Evolutionary conservation across 2,113 vertebrate species (phyloP), one percentile per base, ranked within the genome.

Genomic region (Castor canadensis): DNA sequence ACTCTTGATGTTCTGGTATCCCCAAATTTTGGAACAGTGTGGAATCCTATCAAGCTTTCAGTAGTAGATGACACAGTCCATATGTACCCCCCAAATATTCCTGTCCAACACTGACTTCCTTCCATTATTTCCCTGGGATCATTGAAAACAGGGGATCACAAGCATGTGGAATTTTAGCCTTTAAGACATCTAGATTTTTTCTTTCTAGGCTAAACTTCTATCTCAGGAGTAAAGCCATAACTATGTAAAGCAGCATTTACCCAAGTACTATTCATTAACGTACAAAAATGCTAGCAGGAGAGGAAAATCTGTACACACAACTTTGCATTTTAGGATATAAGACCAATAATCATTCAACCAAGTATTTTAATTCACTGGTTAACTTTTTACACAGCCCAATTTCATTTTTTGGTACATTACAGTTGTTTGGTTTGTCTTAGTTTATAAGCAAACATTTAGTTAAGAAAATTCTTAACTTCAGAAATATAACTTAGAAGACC

Each of bases 391-490:
- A 73, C 32, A 92, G 3, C 3, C 12, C 84, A 8, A 9, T 76
- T 89, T 88, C 72, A 64, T 24, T 38, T 89, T 85, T 86, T 81
- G 66, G 5, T 85, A 62, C n/a, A 49, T 71, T 67, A 47, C 11
- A 35, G 73, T 87, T 77, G 16, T 30, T 81, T 87, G 12, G 16
- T 56, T 77, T 71, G 35, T 67, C 86, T 76, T 77, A 66, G n/a
- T 90, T 49, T 81, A 9, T 35, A 84, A 90, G 83, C 20, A 89
- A 56, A 80, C 16, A 62, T 79, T 30, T 6, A 30, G 8, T 60
- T 54, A 90, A 71, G 30, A 95, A n/a, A 87, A 71, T 40, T 62
- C 28, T 80, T 87, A 93, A 80, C 28, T 80, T 45, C 32, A 83
- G 22, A 81, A 93, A 82, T 94, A 69, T 19, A 77, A 86, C 20